Base-by-base conservation (phyloP, 2,113 vertebrate species). In the Tyto alba region DNA sequence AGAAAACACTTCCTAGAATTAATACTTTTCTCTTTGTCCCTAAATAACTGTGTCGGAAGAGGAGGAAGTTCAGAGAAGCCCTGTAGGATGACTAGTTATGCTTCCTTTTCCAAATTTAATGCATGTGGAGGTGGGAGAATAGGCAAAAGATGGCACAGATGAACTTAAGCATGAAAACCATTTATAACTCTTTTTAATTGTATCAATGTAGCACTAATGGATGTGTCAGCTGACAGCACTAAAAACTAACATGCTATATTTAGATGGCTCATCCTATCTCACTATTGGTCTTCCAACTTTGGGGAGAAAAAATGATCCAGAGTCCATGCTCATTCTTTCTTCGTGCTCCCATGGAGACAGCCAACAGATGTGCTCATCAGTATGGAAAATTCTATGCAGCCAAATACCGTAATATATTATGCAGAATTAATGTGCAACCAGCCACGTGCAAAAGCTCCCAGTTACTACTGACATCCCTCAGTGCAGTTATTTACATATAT, bases 361-460 rank as follows among this genome's bases (percentile, higher is more conserved):
- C 72, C 63, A 79, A 86, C 92, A 96, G 92, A 89, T 81, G 77
- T 87, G 81, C 62, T 89, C 48, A 95, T 90, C 67, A 87, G 30
- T 50, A 90, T n/a, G 50, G 85, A 88, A 94, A 94, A 91, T 32
- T 75, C 88, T 77, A 38, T 55, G 73, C 84, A 82, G 83, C 53
- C 4, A 7, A 93, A 89, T 52, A 66, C n/a, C 76, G 56, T 30
- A 84, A 90, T 55, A 68, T 50, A 79, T 93, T 94, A 93, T 75
- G 48, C 59, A 93, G 62, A 89, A 94, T 90, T 85, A 85, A 87
- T 79, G 64, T 87, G 69, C 53, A 86, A 90, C 76, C 68, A 95
- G 59, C 66, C 86, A 95, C 30, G 0, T 95, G 92, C 83, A 85
- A 93, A 75, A 94, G 69, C 80, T 91, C 20, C 32, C 18, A 82